phyloP scores from a whole-genome alignment of 2,888 invertebrate genomes.

The Drosophila sordidula region DNA sequence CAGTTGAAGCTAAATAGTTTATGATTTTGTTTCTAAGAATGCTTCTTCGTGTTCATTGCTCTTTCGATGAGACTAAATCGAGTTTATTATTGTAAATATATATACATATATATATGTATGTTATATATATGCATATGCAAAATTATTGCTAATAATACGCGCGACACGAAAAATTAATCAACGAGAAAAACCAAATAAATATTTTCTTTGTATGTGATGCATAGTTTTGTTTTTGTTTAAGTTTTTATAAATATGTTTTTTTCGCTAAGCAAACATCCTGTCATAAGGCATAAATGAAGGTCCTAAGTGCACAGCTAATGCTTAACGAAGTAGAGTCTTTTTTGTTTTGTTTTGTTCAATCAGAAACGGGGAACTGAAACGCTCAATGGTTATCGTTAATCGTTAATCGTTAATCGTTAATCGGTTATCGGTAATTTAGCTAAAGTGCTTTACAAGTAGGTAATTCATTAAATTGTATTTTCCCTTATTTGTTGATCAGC shows the following conservation, averaged over 20 bases:
- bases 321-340: conserved; percentile 52
- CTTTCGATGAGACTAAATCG: conserved; percentile 57
- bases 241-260: conserved; percentile 30
- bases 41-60: conserved; percentile 52
- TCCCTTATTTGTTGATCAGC: neutral
- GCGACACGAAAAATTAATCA: conserved; percentile 45
- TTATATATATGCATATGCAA: conserved; percentile 40
- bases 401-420: conserved; percentile 9
- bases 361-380: conserved; percentile 13
- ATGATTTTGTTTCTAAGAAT: conserved; percentile 37
- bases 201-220: conserved; percentile 15
- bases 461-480: conserved; percentile 1
- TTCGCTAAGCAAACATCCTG: conserved; percentile 50
- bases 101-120: conserved; percentile 18
- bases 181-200: conserved; percentile 55
- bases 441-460: conserved; percentile 8
- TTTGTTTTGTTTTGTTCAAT: conserved; percentile 14
- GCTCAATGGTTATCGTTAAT: conserved; percentile 6
- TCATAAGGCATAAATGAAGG: conserved; percentile 51
- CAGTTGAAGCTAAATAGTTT: conserved; percentile 74
- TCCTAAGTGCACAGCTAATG: conserved; percentile 31
- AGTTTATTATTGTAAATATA: conserved; percentile 48
- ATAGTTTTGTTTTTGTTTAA: conserved; percentile 10
- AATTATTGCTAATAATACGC: conserved; percentile 76
- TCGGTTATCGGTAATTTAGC: conserved; percentile 18